Base-by-base conservation (phyloP, 2,888 invertebrate species). In the Drepana falcataria region DNA sequence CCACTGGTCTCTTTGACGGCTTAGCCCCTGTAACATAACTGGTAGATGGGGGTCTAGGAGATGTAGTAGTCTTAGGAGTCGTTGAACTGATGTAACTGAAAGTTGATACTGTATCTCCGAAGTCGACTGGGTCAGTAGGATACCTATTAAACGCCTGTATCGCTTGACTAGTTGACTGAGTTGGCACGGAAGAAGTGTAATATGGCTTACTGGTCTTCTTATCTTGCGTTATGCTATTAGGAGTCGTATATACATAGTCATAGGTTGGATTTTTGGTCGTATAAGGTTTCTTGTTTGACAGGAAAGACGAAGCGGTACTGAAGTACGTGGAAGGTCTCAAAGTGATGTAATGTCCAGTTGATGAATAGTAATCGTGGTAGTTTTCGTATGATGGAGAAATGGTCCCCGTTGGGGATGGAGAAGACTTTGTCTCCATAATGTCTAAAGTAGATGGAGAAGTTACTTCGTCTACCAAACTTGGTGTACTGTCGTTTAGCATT, bases 401-500 rank as follows among this genome's bases (percentile, higher is more conserved):
- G 5, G 83, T 80, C 5, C 72, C 78, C 0, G 73, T 63, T 0
- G 85, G 82, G 2, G 70, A 61, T 35, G 91, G 86, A 2, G 89
- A 88, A 2, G 90, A 81, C 65, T 91, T 91, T 0, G 85, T 88
- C 64, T 89, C 87, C 59, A 83, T 69, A 4, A 69, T 48, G 55
- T 86, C 81, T 41, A 75, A 51, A 9, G 79, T 64, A 2, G 81
- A 71, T 7, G 85, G 79, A 35, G 85, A 78, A 6, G 87, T 86
- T 1, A 78, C 72, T 35, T 83, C 82, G 53, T 87, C 84, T 54
- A 80, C 84, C 66, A 87, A 73, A 65, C 79, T 87, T 35, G 87
- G 83, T 5, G 88, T 87, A 52, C 85, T 88, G 35, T 86, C 83
- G 71, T 94, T 94, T 6, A 94, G 74, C 91, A 94, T 93, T 65